These are phyloP conservation scores for Spinibarbus caldwelli DNA, from an alignment of 2,797 vertebrate species.

Conservation along the genomic window DNA sequence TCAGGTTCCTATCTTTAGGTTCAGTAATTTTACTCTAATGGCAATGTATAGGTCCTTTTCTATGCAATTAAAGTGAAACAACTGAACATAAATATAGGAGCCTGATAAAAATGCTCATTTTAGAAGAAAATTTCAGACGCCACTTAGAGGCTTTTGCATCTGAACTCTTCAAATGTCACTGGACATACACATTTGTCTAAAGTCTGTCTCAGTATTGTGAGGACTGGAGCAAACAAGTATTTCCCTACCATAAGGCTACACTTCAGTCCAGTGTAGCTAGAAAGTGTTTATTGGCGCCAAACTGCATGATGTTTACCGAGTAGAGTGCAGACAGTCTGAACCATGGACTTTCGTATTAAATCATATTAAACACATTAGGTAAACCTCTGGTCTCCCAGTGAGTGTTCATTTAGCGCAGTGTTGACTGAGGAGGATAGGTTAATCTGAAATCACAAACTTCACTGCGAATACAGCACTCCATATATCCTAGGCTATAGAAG, in stretches of 20 bases:
- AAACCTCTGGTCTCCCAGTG: neutral
- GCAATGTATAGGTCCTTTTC: no score
- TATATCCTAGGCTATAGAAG: slow-evolving; percentile 11
- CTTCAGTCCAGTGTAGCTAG: neutral
- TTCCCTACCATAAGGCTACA: neutral
- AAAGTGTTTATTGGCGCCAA: slow-evolving; percentile 9
- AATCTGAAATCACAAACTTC: slow-evolving; percentile 31
- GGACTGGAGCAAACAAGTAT: neutral
- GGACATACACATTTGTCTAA: neutral
- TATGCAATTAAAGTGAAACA: no score
- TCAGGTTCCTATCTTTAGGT: no score
- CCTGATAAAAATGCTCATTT: no score
- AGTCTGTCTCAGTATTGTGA: neutral
- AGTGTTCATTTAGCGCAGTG: slow-evolving; percentile 15
- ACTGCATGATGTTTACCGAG: slow-evolving; percentile 26
- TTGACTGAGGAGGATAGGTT: slow-evolving; percentile 29
- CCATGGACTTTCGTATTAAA: neutral
- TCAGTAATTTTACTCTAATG: no score
- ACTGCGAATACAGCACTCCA: neutral
- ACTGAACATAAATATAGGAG: no score
- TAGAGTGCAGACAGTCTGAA: slow-evolving; percentile 23
- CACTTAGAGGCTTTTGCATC: no score
- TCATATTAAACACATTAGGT: slow-evolving; percentile 24
- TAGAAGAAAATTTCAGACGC: no score
- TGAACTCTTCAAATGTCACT: neutral